Evolutionary conservation across 2,797 vertebrate species (phyloP).

Genomic region (Peromyscus nudipes): DNA sequence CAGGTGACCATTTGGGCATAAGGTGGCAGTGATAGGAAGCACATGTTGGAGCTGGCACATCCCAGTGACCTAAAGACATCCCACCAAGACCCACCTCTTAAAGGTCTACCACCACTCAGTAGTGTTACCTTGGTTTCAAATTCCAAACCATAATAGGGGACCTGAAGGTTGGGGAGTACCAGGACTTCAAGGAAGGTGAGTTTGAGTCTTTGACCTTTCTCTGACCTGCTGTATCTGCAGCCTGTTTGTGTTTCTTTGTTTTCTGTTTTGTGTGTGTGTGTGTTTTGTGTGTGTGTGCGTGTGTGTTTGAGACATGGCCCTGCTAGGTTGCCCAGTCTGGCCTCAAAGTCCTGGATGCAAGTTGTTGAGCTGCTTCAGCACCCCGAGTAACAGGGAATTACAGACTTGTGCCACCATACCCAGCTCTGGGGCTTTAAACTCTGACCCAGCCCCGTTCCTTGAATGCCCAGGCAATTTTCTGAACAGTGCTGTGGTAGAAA

Average conservation of each 20-base stretch:
- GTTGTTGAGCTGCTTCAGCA: background rate
- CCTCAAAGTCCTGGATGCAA: background rate
- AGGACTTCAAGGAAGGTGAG: constrained; percentile 1
- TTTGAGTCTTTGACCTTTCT: background rate
- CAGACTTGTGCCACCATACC: background rate
- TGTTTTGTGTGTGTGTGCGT: background rate
- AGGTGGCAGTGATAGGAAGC: background rate
- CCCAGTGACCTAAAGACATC: background rate
- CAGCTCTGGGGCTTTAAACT: background rate
- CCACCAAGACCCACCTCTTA: background rate
- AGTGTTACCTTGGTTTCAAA: background rate
- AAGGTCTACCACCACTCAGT: background rate
- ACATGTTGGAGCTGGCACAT: no score
- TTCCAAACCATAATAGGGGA: background rate
- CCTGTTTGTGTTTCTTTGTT: background rate
- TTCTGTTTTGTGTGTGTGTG: background rate
- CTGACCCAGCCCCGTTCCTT: background rate
- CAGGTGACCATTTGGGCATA: background rate
- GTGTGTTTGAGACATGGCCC: background rate
- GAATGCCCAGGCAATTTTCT: background rate
- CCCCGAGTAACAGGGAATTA: no score
- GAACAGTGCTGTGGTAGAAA: background rate
- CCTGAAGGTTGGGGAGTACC: background rate
- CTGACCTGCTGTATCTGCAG: background rate
- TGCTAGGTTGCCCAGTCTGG: background rate